Conservation (phyloP, 2,888 invertebrate genomes). For the Meghimatium bilineatum region DNA sequence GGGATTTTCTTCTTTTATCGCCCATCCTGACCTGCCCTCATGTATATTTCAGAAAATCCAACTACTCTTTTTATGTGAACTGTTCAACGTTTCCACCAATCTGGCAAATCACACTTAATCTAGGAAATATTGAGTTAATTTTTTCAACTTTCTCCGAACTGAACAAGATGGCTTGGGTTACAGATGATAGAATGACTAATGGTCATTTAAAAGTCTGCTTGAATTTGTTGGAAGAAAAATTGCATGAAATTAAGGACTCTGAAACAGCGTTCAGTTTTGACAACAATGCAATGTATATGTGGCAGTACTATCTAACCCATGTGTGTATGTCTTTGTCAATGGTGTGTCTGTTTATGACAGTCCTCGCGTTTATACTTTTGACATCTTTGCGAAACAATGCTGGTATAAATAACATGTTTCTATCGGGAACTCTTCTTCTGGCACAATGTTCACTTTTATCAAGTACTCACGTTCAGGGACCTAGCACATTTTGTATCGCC, state of each 20-base stretch:
- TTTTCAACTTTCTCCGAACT: conserved; percentile 5
- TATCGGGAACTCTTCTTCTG: conserved; percentile 18
- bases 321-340: conserved; percentile 20
- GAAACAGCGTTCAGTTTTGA: not conserved
- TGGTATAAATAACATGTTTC: conserved; percentile 30
- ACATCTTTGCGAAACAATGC: conserved; percentile 21
- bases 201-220: conserved; percentile 12
- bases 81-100: not conserved
- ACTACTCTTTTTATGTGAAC: conserved; percentile 6
- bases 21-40: conserved; percentile 9
- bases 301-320: conserved; percentile 30
- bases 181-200: not conserved
- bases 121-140: not conserved
- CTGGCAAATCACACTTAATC: not conserved
- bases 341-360: conserved; percentile 8
- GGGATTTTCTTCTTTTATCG: not conserved
- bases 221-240: conserved; percentile 13
- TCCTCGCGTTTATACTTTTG: conserved; percentile 25
- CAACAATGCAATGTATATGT: not conserved
- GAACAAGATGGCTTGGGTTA: not conserved
- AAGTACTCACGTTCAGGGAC: not conserved
- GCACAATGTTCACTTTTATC: conserved; percentile 29
- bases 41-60: conserved; percentile 1
- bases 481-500: not conserved
- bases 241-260: not conserved